These are phyloP conservation scores for Dolichomitus sp. DNA, from an alignment of 2,888 invertebrate genomes.

Conservation along the genomic window DNA sequence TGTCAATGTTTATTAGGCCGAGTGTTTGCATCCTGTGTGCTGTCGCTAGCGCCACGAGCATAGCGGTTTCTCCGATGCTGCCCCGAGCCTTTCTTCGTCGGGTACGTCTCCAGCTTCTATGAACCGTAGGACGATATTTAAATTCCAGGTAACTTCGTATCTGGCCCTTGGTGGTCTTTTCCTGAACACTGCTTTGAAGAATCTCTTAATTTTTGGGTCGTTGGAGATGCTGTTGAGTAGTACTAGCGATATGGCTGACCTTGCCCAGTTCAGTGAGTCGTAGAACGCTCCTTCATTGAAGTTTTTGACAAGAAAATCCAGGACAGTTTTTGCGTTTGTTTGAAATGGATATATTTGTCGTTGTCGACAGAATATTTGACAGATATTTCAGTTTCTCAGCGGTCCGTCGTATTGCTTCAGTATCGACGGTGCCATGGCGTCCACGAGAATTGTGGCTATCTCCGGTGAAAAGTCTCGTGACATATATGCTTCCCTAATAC, in stretches of 20 bases:
- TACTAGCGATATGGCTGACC: constrained; percentile 48
- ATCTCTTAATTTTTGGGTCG: constrained; percentile 29
- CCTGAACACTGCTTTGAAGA: constrained; percentile 25
- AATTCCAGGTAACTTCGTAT: constrained; percentile 53
- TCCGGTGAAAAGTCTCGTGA: constrained; percentile 19
- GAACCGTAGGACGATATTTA: constrained; percentile 18
- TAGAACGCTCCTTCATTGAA: constrained; percentile 46
- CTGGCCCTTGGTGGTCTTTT: constrained; percentile 34
- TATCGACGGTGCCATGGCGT: constrained; percentile 43
- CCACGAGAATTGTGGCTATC: constrained; percentile 19
- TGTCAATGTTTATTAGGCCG: constrained; percentile 57
- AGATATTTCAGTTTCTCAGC: too few relatives aligned
- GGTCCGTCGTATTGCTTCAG: too few relatives aligned
- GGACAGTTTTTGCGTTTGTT: constrained; percentile 9
- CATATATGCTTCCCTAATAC: constrained; percentile 48
- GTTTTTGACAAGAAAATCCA: constrained; percentile 33
- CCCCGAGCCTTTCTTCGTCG: constrained; percentile 35
- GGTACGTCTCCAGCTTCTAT: not conserved
- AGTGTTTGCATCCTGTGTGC: constrained; percentile 65
- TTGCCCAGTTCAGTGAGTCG: constrained; percentile 31
- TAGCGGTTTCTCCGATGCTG: constrained; percentile 56
- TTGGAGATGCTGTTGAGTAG: not conserved
- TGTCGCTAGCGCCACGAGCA: constrained; percentile 57
- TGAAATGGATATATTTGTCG: constrained; percentile 25
- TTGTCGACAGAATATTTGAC: too few relatives aligned